These are phyloP conservation scores for Gallinago paraguaiae DNA, from an alignment of 2,113 vertebrate species.

Conservation along the genomic window DNA sequence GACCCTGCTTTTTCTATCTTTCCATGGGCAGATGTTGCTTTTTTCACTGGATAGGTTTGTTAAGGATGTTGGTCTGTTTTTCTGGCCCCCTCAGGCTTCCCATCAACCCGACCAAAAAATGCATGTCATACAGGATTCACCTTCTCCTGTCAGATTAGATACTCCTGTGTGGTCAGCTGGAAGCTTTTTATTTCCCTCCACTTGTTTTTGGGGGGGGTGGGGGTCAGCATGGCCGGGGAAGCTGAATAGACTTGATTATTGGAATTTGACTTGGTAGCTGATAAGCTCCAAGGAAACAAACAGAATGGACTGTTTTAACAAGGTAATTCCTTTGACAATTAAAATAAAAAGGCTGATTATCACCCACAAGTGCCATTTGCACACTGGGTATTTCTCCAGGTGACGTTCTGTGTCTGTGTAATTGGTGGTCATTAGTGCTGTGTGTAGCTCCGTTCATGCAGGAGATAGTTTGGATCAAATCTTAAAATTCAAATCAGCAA, in stretches of 20 bases:
- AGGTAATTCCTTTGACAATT: neutral
- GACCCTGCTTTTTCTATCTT: slow-evolving; percentile 4
- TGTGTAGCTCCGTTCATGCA: neutral
- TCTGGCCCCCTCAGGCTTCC: slow-evolving; percentile 40
- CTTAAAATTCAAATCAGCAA: neutral
- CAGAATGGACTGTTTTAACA: neutral
- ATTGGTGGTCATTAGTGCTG: neutral
- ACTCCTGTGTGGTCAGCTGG: slow-evolving; percentile 25
- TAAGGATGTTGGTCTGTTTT: slow-evolving; percentile 16
- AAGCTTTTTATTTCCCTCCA: neutral
- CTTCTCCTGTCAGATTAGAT: slow-evolving; percentile 40
- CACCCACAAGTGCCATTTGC: neutral
- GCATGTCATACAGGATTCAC: slow-evolving; percentile 42
- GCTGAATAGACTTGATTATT: neutral
- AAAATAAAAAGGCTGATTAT: neutral
- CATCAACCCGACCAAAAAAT: slow-evolving; percentile 22
- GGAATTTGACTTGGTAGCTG: neutral
- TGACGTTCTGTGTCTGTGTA: neutral
- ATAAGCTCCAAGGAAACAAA: neutral
- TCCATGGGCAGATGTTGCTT: slow-evolving; percentile 53
- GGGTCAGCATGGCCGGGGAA: neutral
- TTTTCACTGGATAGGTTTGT: slow-evolving; percentile 30
- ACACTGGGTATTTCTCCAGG: rapidly evolving
- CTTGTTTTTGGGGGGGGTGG: neutral
- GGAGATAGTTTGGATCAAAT: neutral